Conservation (phyloP, 2,888 invertebrate genomes). For the Protophormia terraenovae region DNA sequence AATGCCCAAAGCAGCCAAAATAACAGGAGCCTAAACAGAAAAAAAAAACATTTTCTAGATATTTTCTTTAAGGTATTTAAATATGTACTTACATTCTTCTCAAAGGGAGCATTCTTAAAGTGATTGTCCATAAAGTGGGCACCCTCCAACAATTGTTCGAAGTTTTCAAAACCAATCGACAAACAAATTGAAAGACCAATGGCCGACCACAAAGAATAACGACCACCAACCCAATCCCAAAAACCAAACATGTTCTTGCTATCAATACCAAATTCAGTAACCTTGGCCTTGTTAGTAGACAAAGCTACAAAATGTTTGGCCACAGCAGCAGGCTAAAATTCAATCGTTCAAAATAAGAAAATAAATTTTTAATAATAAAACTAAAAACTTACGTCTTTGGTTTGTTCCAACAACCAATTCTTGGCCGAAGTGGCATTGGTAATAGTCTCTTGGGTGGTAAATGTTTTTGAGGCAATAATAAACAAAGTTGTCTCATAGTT, state of each 20-base stretch:
- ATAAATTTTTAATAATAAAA: slow-evolving; percentile 39
- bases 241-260: slow-evolving; percentile 99
- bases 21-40: slow-evolving; percentile 91
- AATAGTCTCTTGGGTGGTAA: slow-evolving; percentile 99
- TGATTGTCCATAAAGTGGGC: slow-evolving; percentile 97
- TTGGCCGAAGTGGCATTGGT: slow-evolving; percentile 99
- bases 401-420: slow-evolving; percentile 93
- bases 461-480: slow-evolving; percentile 99
- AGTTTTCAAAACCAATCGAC: slow-evolving; percentile 96
- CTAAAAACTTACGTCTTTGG: slow-evolving; percentile 89
- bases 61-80: no score
- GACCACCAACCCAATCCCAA: slow-evolving; percentile 99
- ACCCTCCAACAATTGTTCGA: slow-evolving; percentile 94
- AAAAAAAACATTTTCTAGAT: no score
- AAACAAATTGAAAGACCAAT: slow-evolving; percentile 98
- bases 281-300: slow-evolving; percentile 96
- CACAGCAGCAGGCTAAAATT: slow-evolving; percentile 87
- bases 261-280: slow-evolving; percentile 98
- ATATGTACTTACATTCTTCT: slow-evolving; percentile 90
- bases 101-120: slow-evolving; percentile 91
- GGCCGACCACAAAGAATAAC: slow-evolving; percentile 98
- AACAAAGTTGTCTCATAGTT: slow-evolving; percentile 97
- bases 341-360: slow-evolving; percentile 41
- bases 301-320: slow-evolving; percentile 99
- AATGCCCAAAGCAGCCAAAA: slow-evolving; percentile 94